Conservation (phyloP, 2,888 invertebrate genomes). For the Chrysolina oricalcia region DNA sequence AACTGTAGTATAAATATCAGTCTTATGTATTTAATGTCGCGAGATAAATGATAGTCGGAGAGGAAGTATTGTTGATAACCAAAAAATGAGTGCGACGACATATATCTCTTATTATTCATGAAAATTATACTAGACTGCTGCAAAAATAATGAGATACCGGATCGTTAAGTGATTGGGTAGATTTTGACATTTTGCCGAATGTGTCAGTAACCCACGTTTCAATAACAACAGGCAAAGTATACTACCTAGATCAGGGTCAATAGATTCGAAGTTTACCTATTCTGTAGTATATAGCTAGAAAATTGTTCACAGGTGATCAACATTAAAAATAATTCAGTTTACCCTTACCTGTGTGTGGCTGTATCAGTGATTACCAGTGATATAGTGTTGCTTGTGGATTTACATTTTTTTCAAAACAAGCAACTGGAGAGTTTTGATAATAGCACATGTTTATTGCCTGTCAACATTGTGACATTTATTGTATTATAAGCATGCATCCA, state of each 20-base stretch:
- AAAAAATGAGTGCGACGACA: background rate
- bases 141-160: no score
- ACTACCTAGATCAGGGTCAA: background rate
- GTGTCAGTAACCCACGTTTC: no score
- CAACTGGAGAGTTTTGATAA: background rate
- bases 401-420: background rate
- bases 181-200: no score
- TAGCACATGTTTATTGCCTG: background rate
- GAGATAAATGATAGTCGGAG: background rate
- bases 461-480: background rate
- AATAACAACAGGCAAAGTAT: no score
- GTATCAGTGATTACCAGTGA: background rate
- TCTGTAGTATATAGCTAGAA: background rate
- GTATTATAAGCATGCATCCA: background rate
- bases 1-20: background rate
- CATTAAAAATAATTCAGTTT: background rate
- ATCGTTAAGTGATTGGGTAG: no score
- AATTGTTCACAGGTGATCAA: background rate
- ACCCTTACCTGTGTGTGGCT: background rate
- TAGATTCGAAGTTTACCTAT: background rate
- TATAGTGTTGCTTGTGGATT: background rate
- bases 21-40: background rate
- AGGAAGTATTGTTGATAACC: slow-evolving; percentile 9
- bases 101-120: background rate
- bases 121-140: no score